Conservation (phyloP, 2,888 invertebrate species). For the Drosophila helvetica region DNA sequence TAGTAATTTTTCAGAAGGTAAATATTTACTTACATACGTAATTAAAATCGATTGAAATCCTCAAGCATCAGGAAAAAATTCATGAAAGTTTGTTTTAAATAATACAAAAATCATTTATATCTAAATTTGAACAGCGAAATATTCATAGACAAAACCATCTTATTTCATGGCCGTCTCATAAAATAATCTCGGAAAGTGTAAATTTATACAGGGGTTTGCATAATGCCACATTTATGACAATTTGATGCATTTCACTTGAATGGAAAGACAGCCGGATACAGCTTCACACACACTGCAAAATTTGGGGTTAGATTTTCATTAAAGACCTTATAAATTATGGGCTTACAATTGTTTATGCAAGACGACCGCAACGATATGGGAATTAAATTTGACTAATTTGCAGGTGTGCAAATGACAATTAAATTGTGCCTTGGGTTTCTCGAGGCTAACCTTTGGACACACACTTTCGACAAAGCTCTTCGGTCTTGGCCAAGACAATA, state of each 20-base stretch:
- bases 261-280: conserved; percentile 3
- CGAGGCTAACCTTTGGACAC: conserved; percentile 2
- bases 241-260: conserved; percentile 44
- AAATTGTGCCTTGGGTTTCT: conserved; percentile 17
- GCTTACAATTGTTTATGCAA: too few relatives aligned
- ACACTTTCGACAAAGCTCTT: neutral
- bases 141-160: too few relatives aligned
- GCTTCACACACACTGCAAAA: conserved; percentile 10
- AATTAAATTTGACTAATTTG: conserved; percentile 39
- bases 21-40: too few relatives aligned
- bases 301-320: neutral
- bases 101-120: too few relatives aligned
- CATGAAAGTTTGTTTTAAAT: too few relatives aligned
- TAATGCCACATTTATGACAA: conserved; percentile 28
- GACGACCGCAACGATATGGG: neutral
- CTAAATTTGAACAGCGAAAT: too few relatives aligned
- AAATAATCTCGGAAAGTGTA: conserved; percentile 19
- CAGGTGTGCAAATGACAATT: conserved; percentile 43
- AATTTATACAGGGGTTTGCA: conserved; percentile 30
- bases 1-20: too few relatives aligned
- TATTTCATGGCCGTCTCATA: too few relatives aligned
- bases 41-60: neutral
- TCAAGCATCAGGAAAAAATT: neutral
- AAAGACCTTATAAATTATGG: conserved; percentile 18
- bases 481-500: neutral